Evolutionary conservation across 2,797 vertebrate genomes (phyloP), one percentile per base, ranked within the genome.

Genomic region (Philypnodon macrostomus): DNA sequence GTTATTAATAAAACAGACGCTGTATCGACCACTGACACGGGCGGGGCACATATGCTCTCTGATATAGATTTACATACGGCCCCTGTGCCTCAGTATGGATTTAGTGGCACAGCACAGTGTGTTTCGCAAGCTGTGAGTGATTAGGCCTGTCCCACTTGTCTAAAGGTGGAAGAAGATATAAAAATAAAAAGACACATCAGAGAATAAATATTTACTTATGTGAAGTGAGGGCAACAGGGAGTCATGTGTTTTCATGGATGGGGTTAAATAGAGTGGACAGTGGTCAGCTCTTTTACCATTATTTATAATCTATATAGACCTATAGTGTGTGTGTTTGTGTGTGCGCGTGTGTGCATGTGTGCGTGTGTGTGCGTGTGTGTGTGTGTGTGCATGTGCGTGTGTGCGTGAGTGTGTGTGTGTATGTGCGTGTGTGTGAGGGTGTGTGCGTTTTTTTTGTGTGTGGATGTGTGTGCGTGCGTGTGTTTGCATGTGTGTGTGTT

Each of bases 1-100:
- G 75, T 85, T 86, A 86, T 86, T 86, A 85, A 84, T 84, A 85
- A 80, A 80, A 81, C 80, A 82, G 79, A 81, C 70, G 32, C 55
- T 23, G 56, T 73, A 86, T 86, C 52, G 84, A 86, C 77, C 66
- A 5, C 1, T 53, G 79, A 72, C 68, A 66, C 70, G 33, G 72
- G 67, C 45, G 13, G 59, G 47, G 61, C 70, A 17, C 59, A 77
- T 83, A n/a, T n/a, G n/a, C n/a, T n/a, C n/a, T n/a, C n/a, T n/a
- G n/a, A n/a, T n/a, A 79, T 83, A 76, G 79, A 83, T 85, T 84
- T 80, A 85, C 80, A 83, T 83, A 83, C 18, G 61, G 72, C 36
- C 60, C 53, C 77, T 49, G 54, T 77, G 72, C 70, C 52, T 5
- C 38, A 7, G 0, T 70, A 77, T 82, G 70, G 82, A 82, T 86